These are phyloP conservation scores for Vulpes lagopus DNA, from an alignment of 2,113 vertebrate species.

Conservation along the genomic window DNA sequence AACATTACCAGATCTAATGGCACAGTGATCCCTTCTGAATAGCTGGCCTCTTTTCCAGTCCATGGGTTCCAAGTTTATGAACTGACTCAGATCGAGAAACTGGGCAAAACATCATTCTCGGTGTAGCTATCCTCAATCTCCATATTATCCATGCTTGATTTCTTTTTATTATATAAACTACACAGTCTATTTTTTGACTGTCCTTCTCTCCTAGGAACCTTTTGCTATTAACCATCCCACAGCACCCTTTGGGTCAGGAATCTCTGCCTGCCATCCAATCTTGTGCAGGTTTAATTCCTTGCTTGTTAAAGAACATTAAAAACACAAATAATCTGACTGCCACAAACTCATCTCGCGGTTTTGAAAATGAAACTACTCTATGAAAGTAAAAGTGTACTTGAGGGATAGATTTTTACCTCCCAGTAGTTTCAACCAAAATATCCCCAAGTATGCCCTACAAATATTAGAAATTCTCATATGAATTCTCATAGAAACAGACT, in stretches of 20 bases:
- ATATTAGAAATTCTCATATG: conserved; percentile 75
- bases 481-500: conserved; percentile 49
- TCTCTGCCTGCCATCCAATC: not conserved
- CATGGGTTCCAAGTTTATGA: not conserved
- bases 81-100: not conserved
- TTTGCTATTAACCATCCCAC: not conserved
- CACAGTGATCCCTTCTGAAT: not conserved
- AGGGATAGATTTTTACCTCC: not conserved
- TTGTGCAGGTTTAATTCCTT: not conserved
- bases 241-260: not conserved
- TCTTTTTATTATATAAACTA: not conserved
- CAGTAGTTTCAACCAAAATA: conserved; percentile 67
- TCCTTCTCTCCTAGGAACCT: not conserved
- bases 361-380: not conserved
- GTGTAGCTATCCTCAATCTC: not conserved
- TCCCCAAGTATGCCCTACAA: conserved; percentile 23
- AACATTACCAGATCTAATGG: not conserved
- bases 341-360: not conserved
- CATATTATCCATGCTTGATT: not conserved
- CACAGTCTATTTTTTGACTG: not conserved
- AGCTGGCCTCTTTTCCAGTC: not conserved
- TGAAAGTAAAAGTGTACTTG: not conserved
- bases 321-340: not conserved
- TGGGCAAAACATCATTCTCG: not conserved
- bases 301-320: not conserved